Evolutionary conservation across 2,797 vertebrate genomes (phyloP), one percentile per base, ranked within the genome.

Genomic region (Micrastur ruficollis): DNA sequence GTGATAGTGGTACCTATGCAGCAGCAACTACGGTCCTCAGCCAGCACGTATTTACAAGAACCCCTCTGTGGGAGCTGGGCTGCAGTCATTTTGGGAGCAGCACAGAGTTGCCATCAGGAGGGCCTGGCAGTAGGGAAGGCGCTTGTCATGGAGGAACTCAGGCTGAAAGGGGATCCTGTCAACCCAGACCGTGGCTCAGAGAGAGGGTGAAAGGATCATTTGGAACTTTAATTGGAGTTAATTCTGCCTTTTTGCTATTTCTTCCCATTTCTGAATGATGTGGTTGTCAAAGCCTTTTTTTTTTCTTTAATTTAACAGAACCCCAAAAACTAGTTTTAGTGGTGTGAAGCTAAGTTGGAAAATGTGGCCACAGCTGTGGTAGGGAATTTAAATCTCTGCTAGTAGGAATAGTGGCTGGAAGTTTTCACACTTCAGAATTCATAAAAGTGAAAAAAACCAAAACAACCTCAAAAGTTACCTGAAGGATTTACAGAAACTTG

Each of bases 21-120:
- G 20, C 55, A 55, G 34, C 5, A 13, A 21, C 20, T 38, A 11
- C 49, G 2, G 1, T n/a, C 65, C 58, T 55, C 40, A 47, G 36
- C n/a, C 32, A 61, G 38, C 17, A 26, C 0, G 2, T 5, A 52
- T 3, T n/a, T 12, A 27, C 16, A 3, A 42, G 14, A 44, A 49
- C 8, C 25, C 4, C 36, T 36, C 15, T 11, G 15, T 6, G 46
- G 25, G 12, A 58, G 25, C 3, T 0, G 12, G 34, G 47, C 61
- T 68, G 50, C 19, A 32, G 4, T 16, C 20, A 6, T 8, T 26
- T 6, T 7, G n/a, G 63, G 59, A 80, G 21, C 55, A 66, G 44
- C 50, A 49, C 49, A 85, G 22, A 65, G 23, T 0, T 1, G 17
- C 21, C 66, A 36, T 32, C 14, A 44, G 42, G 49, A 66, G 5